phyloP scores from a whole-genome alignment of 2,888 invertebrate species.

The Cephus rjabovi region DNA sequence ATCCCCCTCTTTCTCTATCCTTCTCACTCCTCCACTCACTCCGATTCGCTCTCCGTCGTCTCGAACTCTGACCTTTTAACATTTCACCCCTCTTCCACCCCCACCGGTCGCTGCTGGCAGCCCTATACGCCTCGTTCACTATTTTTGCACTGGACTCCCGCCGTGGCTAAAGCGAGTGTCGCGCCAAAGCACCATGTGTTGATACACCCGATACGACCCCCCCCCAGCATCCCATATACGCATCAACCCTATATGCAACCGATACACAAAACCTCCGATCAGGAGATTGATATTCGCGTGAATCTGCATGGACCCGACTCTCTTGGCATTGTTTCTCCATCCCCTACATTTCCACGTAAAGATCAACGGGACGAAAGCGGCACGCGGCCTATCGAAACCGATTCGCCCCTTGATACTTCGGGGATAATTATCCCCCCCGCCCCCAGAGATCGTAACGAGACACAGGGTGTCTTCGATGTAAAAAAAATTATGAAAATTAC shows the following conservation, averaged over 20 bases:
- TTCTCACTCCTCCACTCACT: not conserved
- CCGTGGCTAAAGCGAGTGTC: slow-evolving; percentile 32
- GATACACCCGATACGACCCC: slow-evolving; percentile 33
- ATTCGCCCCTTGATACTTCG: no score
- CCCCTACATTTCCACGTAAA: no score
- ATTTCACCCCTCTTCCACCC: no score
- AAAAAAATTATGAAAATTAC: no score
- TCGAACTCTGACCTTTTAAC: no score
- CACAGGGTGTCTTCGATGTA: no score
- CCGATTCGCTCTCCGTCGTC: not conserved
- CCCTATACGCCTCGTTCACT: not conserved
- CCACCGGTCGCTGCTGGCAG: not conserved
- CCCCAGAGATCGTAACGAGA: no score
- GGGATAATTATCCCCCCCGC: no score
- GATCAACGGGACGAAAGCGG: no score
- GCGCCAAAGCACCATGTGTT: slow-evolving; percentile 48
- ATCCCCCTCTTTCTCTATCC: not conserved
- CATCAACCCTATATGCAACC: not conserved
- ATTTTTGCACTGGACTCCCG: slow-evolving; percentile 11
- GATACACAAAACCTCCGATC: slow-evolving; percentile 25
- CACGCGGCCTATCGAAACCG: no score
- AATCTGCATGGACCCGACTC: slow-evolving; percentile 22
- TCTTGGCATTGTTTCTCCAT: no score
- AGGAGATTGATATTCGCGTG: slow-evolving; percentile 47
- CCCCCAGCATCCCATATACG: slow-evolving; percentile 15